Base-by-base conservation (phyloP, 2,888 invertebrate species). In the Alviniconcha strummeri region DNA sequence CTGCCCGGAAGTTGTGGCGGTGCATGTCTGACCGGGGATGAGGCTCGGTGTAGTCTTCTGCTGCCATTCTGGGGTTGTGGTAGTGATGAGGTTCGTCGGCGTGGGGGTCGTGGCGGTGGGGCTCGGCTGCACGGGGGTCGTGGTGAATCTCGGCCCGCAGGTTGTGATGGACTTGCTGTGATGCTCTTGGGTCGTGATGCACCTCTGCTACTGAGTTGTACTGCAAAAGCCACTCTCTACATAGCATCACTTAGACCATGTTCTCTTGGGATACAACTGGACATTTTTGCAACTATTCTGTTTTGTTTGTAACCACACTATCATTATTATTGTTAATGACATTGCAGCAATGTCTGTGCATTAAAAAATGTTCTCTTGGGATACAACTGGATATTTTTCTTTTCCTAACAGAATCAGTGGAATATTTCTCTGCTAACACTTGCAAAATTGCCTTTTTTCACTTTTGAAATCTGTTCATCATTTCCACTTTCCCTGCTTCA, bases 181-280 rank as follows among this genome's bases (percentile, higher is more conserved):
- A 13, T 13, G 13, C 13, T 15, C 78, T 60, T 36, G 64, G 60
- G 78, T 52, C 64, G 69, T 69, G 80, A 11, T 67, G 67, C 1
- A 67, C 79, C 13, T 80, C 80, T 4, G 69, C 69, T 11, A 55
- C 69, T 8, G 69, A n/a, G n/a, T 55, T 69, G 80, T 69, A 56
- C 80, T 80, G 80, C 67, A 80, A 80, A 67, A 80, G 69, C 55
- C 69, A 80, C 80, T 80, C n/a, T 3, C 80, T 80, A 55, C 67
- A 80, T 71, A 69, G 80, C 80, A 4, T 80, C 55, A 69, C 80
- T 79, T 52, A 79, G 60, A 60, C 60, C 19, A 74, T 4, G 54
- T 9, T 11, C 11, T 60, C 13, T 60, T 36, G 36, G 36, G 36
- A 36, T 36, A 36, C 36, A 36, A 36, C 36, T 36, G 36, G 3